Base-by-base conservation (phyloP, 2,888 invertebrate genomes). In the Dermolepida albohirtum region DNA sequence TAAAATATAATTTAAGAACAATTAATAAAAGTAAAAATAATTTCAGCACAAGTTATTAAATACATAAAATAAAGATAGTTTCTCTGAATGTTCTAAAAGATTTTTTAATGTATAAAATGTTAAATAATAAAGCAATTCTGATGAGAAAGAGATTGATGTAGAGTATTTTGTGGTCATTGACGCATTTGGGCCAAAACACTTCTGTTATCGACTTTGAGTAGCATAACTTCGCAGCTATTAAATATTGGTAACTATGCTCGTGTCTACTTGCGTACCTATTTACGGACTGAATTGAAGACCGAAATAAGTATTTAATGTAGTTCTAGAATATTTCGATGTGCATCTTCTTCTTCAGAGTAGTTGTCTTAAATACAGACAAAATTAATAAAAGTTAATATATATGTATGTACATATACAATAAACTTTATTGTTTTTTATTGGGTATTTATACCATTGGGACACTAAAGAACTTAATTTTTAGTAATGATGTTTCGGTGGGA, bases 181-280 rank as follows among this genome's bases (percentile, higher is more conserved):
- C 41, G 54, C 29, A 54, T 17, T 17, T 40, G 54, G 16, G 54
- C 40, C 22, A 16, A 54, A 54, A 40, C 54, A 16, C 40, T 40
- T 54, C 52, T 54, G 39, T 27, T 54, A 54, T 54, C 39, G 16
- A 11, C 16, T 40, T 54, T 17, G 29, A 54, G 54, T 54, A 14
- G 29, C 40, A 29, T 39, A 54, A 54, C 40, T 54, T 40, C 16
- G 40, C 40, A 54, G 52, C 40, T 54, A 54, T 54, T 54, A 54
- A 54, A 54, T 40, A 40, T 52, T 52, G 34, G 40, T 54, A 54
- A 54, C 16, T 49, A 22, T 49, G 49, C 17, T 11, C 5, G 17
- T 52, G 51, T 52, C 22, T 22, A 22, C 22, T 22, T 22, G 22
- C 2, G 22, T 22, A 4, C 22, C 22, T 22, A 22, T 22, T 52